Base-by-base conservation (phyloP, 2,113 vertebrate species). In the Halcyon malimbica region DNA sequence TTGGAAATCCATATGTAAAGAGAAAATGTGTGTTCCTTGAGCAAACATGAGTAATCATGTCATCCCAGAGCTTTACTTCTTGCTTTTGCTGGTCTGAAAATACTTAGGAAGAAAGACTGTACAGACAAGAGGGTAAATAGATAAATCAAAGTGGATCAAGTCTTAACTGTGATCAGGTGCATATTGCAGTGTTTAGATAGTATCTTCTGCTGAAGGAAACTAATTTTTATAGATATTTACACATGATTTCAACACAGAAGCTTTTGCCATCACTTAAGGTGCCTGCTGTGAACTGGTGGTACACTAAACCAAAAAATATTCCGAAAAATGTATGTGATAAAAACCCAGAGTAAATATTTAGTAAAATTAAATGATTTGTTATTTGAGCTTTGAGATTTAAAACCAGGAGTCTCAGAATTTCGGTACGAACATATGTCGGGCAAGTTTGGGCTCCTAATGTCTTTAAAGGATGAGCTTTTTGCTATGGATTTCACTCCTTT, bases 361-460 rank as follows among this genome's bases (percentile, higher is more conserved):
- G 25, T 75, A 16, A 84, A 89, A 60, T 50, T 8, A 84, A 90
- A 42, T 25, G 0, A 31, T 74, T 86, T 87, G 8, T 10, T 76
- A 1, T 28, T 82, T 78, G 35, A 67, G 8, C 19, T 70, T 82
- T 31, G 21, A 35, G 13, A 28, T 84, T 57, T 41, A 80, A 57
- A 73, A 10, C 4, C 16, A 44, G 7, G 53, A 46, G 51, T 53
- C 26, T 64, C 42, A 46, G 1, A 42, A 28, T 64, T 46, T 71
- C 70, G 24, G 33, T 33, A 33, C 0, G 4, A 63, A 60, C 0
- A 0, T 28, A 17, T 0, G 0, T 8, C 39, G 59, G 16, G 11
- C 20, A 60, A 56, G 18, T 25, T 10, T 1, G 1, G 63, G 53
- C 68, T 80, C 24, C 25, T 51, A 8, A 33, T 0, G 3, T 13